Evolutionary conservation across 2,888 invertebrate species (phyloP).

Genomic region (Rotaria sp.): DNA sequence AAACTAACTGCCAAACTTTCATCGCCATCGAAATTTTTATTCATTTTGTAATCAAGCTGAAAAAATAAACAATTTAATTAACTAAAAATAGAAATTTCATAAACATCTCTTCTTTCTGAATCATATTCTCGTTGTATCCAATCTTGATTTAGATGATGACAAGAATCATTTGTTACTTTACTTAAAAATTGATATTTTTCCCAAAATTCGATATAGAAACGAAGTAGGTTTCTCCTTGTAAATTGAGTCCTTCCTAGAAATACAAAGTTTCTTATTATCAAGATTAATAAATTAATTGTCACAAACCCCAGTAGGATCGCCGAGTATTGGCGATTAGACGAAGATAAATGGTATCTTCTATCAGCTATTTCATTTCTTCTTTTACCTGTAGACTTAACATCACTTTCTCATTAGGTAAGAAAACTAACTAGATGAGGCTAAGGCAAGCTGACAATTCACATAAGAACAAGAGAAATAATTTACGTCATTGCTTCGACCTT

Average conservation of each 20-base stretch:
- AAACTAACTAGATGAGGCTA: too few species aligned
- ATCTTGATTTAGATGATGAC: constrained; percentile 90
- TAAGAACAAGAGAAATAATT: too few species aligned
- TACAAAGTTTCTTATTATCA: background rate
- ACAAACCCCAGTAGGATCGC: too few species aligned
- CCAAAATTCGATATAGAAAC: constrained; percentile 63
- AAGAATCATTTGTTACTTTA: constrained; percentile 90
- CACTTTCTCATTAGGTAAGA: too few species aligned
- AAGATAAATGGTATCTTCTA: too few species aligned
- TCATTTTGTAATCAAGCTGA: constrained; percentile 41
- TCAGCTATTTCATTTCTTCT: too few species aligned
- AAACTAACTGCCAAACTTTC: constrained; percentile 90
- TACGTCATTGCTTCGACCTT: too few species aligned
- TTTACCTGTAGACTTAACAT: too few species aligned
- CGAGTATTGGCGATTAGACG: too few species aligned
- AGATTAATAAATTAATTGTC: too few species aligned
- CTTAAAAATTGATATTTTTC: constrained; percentile 95
- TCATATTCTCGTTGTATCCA: constrained; percentile 98
- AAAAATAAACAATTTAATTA: background rate
- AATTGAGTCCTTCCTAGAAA: constrained; percentile 28
- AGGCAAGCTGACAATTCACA: too few species aligned
- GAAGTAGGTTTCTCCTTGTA: constrained; percentile 33
- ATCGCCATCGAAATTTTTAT: constrained; percentile 67
- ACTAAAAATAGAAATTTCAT: constrained; percentile 78
- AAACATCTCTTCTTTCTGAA: constrained; percentile 90